Base-by-base conservation (phyloP, 2,888 invertebrate species). In the Drosophila kuntzei region DNA sequence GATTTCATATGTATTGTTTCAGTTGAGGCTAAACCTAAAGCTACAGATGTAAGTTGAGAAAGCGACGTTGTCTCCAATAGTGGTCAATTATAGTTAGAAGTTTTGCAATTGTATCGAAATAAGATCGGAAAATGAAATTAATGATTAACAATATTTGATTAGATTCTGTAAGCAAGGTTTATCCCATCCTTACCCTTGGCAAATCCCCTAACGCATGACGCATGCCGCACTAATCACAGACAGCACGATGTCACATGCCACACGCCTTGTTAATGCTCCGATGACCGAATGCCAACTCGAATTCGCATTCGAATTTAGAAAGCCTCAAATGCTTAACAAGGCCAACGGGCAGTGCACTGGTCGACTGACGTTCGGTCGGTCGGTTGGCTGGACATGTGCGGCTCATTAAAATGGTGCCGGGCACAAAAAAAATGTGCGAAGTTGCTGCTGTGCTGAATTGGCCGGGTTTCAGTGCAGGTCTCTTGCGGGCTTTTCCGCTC, bases 341-440 rank as follows among this genome's bases (percentile, higher is more conserved):
- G 55, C 71, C 63, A 58, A 57, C 46, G 69, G 37, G 29, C 65
- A 68, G 46, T 63, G 39, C 46, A 53, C 47, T 11, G 50, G 43
- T 61, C 47, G 58, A 49, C 44, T 16, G 36, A 37, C 36, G 11
- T 36, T 14, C 36, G 49, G 4, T 11, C 16, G 20, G 41, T 1
- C n/a, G 12, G n/a, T 2, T 49, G 53, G 50, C 27, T 50, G 79
- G 78, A 84, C 89, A 87, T 84, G 83, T 89, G 89, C 81, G 71
- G 58, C 85, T 84, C 87, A 84, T 84, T 84, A 89, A 89, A 89
- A 80, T 76, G 77, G 68, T 66, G 69, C 77, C 37, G 16, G 54
- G 49, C n/a, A 9, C 16, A 46, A 37, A 37, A 32, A 39, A 57
- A 64, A 29, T 41, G 22, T n/a, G 14, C 41, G 34, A 54, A 32